Percentiles rank a stretch among this genome's conserved stretches.
Evolutionary conservation across 2,888 invertebrate species (phyloP).

Genomic region (Gnatocerus cornutus): DNA sequence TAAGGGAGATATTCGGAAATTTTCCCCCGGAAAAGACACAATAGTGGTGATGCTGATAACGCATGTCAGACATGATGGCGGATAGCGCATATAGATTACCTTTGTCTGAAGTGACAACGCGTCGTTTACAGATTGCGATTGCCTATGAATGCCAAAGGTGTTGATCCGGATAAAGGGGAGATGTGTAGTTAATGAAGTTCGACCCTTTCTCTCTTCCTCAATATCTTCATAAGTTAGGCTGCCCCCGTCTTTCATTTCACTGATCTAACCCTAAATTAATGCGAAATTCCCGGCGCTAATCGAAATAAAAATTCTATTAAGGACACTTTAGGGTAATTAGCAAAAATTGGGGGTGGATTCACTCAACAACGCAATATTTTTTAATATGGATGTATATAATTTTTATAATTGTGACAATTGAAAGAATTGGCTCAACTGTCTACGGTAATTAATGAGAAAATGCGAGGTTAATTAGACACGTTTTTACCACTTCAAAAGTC

Average conservation of each 20-base stretch:
- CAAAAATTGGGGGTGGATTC: neutral
- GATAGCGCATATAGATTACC: slow-evolving; percentile 62
- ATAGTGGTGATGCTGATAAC: slow-evolving; percentile 60
- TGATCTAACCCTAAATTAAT: neutral
- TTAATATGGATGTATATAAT: too few species aligned
- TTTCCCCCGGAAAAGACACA: slow-evolving; percentile 58
- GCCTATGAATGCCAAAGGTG: slow-evolving; percentile 70
- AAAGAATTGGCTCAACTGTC: too few species aligned
- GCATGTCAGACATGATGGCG: slow-evolving; percentile 58
- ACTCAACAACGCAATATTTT: too few species aligned
- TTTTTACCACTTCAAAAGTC: too few species aligned
- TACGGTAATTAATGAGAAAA: too few species aligned
- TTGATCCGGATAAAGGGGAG: slow-evolving; percentile 68
- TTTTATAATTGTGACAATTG: too few species aligned
- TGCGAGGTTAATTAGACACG: too few species aligned
- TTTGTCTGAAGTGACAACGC: slow-evolving; percentile 67
- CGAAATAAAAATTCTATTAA: neutral
- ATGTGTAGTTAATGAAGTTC: slow-evolving; percentile 70
- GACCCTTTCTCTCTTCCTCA: slow-evolving; percentile 51
- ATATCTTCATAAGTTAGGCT: slow-evolving; percentile 39
- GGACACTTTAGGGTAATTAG: neutral
- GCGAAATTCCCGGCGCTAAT: neutral
- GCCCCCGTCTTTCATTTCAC: slow-evolving; percentile 9
- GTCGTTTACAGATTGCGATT: slow-evolving; percentile 69
- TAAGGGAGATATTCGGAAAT: slow-evolving; percentile 54